Base-by-base conservation (phyloP, 2,888 invertebrate species). In the Napeogenes inachia region DNA sequence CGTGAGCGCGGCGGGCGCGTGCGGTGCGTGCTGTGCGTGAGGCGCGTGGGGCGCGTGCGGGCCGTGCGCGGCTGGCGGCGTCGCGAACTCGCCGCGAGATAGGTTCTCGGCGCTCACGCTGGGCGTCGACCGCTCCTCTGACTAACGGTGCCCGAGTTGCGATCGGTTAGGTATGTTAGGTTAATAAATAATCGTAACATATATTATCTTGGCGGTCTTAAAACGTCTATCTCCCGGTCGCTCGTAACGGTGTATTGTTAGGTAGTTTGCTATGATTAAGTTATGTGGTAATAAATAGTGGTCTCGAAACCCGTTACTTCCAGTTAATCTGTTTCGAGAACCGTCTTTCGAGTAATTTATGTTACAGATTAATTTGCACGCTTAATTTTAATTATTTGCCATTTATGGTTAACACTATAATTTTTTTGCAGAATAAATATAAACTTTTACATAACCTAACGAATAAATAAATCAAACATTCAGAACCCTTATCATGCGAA, bases 61-160 rank as follows among this genome's bases (percentile, higher is more conserved):
- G 69, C 64, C 79, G 74, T 89, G 80, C 67, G 88, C 78, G 57
- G 86, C 79, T 63, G 87, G 81, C 65, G 91, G 82, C 67, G 87
- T 87, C 65, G 89, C 86, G 78, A 88, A 88, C 70, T 88, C 87
- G 65, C 83, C 77, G 66, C 91, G 84, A 58, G 86, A 88, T 35
- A 91, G 79, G 76, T 91, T 91, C 80, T 91, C 91, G 47, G 90
- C 90, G 63, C 88, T 85, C 67, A 85, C 86, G 32, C 85, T 86
- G 61, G 91, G 90, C 71, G 91, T 91, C 56, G 89, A 85, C 57
- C 90, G 83, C 63, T 87, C 91, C 72, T 91, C 91, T 70, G 82
- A 80, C 91, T 91, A 79, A 54, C 54, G 54, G 21, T 50, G 3
- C 4, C 21, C 4, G 12, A 13, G 13, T n/a, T 30, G 50, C 12